A percentile compares a stretch with the other conserved stretches of the same genome.
phyloP scores from a whole-genome alignment of 1,140 invertebrate genomes.

The Eurosta solidaginis region DNA sequence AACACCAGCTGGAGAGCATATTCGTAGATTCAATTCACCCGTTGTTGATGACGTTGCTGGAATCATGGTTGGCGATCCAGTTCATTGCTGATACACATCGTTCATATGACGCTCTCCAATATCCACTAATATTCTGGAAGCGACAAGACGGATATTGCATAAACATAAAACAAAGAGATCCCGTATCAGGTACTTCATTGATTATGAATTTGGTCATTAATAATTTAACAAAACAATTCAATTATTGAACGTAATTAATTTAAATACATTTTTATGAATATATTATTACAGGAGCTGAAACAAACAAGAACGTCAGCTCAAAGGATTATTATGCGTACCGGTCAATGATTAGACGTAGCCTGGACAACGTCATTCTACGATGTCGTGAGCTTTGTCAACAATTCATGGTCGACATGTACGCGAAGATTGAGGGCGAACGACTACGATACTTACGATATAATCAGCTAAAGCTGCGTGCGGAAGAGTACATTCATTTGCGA shows the following conservation, averaged over 20 bases:
- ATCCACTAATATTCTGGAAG: no score
- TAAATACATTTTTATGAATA: neutral
- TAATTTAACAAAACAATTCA: neutral
- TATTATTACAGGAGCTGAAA: constrained; percentile 29
- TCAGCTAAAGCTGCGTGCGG: constrained; percentile 35
- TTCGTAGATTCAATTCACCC: no score
- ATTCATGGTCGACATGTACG: constrained; percentile 36
- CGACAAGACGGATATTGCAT: no score
- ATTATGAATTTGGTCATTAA: neutral
- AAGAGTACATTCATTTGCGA: no score
- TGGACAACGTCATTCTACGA: constrained; percentile 48
- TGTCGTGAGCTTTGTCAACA: constrained; percentile 43
- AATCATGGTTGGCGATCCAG: no score
- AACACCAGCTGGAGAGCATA: no score
- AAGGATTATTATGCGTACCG: constrained; percentile 57
- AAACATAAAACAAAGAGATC: no score
- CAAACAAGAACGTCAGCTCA: constrained; percentile 54
- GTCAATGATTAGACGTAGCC: constrained; percentile 53
- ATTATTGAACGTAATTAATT: neutral
- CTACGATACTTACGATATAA: constrained; percentile 31
- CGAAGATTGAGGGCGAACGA: constrained; percentile 32
- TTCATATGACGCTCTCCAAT: no score
- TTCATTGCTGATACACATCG: neutral
- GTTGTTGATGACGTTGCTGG: no score
- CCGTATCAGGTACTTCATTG: no score